These are phyloP conservation scores for Pomphorhynchus laevis DNA, from an alignment of 1,140 invertebrate species.

Conservation along the genomic window DNA sequence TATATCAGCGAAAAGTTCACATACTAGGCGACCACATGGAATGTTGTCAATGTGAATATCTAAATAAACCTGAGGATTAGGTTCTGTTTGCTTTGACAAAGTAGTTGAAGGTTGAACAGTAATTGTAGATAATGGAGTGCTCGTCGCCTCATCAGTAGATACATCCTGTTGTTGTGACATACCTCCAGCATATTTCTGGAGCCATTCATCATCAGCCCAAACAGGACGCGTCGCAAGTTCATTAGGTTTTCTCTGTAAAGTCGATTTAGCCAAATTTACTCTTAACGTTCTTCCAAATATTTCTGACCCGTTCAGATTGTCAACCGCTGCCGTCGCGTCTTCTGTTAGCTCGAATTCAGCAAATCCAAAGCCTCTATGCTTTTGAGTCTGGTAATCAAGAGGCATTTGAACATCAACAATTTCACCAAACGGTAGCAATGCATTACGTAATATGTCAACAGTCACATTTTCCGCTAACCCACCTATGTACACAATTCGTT, in stretches of 20 bases:
- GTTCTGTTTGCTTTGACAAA: constrained; percentile 19
- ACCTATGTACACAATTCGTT: too few species aligned
- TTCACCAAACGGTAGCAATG: constrained; percentile 88
- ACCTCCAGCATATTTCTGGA: constrained; percentile 59
- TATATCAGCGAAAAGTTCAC: constrained; percentile 26
- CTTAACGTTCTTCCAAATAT: constrained; percentile 75
- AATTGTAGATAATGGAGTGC: too few species aligned
- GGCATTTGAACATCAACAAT: too few species aligned
- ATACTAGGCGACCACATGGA: constrained; percentile 39
- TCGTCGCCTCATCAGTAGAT: too few species aligned
- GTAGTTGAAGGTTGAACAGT: too few species aligned
- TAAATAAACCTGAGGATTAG: constrained; percentile 57
- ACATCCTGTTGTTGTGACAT: too few species aligned
- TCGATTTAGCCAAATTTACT: constrained; percentile 59
- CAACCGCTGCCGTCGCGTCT: constrained; percentile 78
- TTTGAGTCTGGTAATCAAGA: constrained; percentile 24
- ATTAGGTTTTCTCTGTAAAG: constrained; percentile 3
- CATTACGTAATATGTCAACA: constrained; percentile 63
- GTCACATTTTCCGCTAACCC: constrained; percentile 83
- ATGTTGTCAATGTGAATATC: constrained; percentile 43
- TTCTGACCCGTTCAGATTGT: constrained; percentile 98
- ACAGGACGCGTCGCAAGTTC: constrained; percentile 22
- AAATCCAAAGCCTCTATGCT: constrained; percentile 82
- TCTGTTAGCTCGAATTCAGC: constrained; percentile 55
- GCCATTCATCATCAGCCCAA: constrained; percentile 80